These are phyloP conservation scores for Cheirogaleus major DNA, from an alignment of 2,797 vertebrate species.

Conservation along the genomic window DNA sequence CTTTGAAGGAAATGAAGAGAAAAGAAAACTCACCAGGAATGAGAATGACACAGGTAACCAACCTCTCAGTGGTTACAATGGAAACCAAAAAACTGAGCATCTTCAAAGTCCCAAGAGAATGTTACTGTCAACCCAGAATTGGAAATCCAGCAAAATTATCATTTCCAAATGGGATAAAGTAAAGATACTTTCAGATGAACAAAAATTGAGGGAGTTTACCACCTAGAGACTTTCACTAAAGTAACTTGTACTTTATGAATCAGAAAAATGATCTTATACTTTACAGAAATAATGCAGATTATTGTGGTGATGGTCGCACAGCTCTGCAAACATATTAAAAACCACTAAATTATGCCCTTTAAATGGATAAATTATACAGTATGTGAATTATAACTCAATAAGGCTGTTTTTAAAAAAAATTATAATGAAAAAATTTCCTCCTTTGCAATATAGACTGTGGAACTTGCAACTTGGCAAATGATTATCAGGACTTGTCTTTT, in stretches of 20 bases:
- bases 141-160: background rate
- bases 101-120: background rate
- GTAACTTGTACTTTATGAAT: background rate
- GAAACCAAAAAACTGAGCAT: background rate
- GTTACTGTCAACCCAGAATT: background rate
- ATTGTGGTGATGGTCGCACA: background rate
- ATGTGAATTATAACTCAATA: background rate
- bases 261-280: slow-evolving; percentile 15
- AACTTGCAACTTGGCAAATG: background rate
- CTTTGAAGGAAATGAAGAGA: background rate
- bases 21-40: background rate
- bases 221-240: slow-evolving; percentile 16
- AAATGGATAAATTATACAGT: background rate
- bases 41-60: background rate
- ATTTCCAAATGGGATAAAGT: slow-evolving; percentile 7
- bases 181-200: slow-evolving; percentile 23
- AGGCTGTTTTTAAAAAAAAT: background rate
- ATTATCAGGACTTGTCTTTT: background rate
- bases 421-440: background rate
- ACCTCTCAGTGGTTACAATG: background rate
- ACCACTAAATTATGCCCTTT: background rate
- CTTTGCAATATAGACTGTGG: background rate
- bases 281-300: background rate
- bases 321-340: background rate
- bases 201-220: background rate